Percentiles rank a stretch among this genome's conserved stretches.
Evolutionary conservation across 1,140 invertebrate genomes (phyloP).

Genomic region (Colletes latitarsis): DNA sequence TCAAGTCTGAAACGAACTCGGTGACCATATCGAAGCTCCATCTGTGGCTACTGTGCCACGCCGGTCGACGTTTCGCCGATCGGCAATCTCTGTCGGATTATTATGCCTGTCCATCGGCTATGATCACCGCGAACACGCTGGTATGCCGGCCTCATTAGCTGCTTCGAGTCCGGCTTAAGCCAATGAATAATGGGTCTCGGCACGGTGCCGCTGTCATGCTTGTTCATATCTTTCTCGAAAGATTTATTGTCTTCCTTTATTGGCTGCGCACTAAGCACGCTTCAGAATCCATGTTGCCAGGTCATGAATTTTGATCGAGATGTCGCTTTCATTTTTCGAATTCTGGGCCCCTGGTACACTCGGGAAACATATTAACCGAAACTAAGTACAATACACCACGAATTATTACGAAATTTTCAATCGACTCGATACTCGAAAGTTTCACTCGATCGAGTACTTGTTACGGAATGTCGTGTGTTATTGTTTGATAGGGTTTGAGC

Average conservation of each 20-base stretch:
- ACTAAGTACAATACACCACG: too few species aligned
- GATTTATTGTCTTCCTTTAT: constrained; percentile 64
- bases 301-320: constrained; percentile 19
- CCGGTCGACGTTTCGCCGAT: constrained; percentile 64
- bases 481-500: too few species aligned
- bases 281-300: constrained; percentile 23
- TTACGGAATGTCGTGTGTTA: too few species aligned
- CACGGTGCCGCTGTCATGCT: constrained; percentile 56
- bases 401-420: too few species aligned
- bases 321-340: constrained; percentile 18
- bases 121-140: constrained; percentile 64
- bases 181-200: constrained; percentile 64
- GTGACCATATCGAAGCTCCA: constrained; percentile 63
- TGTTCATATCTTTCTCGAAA: constrained; percentile 61
- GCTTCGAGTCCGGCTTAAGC: constrained; percentile 59
- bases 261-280: constrained; percentile 43
- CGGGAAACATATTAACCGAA: too few species aligned
- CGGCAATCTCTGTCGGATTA: constrained; percentile 67
- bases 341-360: not conserved
- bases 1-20: constrained; percentile 37
- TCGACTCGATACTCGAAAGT: too few species aligned
- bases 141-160: constrained; percentile 66
- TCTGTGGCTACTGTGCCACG: constrained; percentile 66
- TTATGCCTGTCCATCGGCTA: constrained; percentile 68
- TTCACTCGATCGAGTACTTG: too few species aligned